A percentile compares a stretch with the other conserved stretches of the same genome.
Conservation (phyloP, 2,888 invertebrate genomes). For the Idaea aversata region DNA sequence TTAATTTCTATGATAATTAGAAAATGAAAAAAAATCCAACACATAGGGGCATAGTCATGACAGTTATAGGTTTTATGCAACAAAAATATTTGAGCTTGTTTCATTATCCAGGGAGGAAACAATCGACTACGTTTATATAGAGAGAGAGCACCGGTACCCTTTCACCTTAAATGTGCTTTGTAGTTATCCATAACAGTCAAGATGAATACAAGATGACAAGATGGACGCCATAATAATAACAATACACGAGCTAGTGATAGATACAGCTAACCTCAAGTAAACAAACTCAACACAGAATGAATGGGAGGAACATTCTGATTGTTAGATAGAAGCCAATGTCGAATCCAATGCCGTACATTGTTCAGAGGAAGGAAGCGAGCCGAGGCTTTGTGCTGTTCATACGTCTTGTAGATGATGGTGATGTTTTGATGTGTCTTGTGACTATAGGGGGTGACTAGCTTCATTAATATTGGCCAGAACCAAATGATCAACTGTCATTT, state of each 20-base stretch:
- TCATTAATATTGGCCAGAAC: background rate
- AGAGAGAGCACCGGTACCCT: too few species aligned
- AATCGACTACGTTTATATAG: too few species aligned
- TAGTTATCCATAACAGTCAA: background rate
- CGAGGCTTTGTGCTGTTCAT: conserved; percentile 14
- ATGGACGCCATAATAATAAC: conserved; percentile 2
- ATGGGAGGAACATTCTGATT: conserved; percentile 73
- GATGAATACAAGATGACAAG: background rate
- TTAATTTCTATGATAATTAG: too few species aligned
- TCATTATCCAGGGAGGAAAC: too few species aligned
- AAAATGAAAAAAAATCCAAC: too few species aligned
- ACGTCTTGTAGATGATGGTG: background rate
- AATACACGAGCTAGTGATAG: background rate
- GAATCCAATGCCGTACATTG: conserved; percentile 76
- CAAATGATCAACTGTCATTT: too few species aligned
- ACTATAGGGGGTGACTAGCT: background rate
- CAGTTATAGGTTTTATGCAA: too few species aligned
- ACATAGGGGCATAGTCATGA: too few species aligned
- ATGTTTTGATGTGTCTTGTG: background rate
- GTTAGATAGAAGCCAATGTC: conserved; percentile 76
- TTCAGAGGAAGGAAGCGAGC: conserved; percentile 73
- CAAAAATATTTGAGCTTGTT: too few species aligned
- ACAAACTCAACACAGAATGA: conserved; percentile 56
- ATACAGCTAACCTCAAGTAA: conserved; percentile 30
- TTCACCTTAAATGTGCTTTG: background rate